Percentiles rank a stretch among this genome's conserved stretches.
Conservation (phyloP, 2,797 vertebrate genomes). For the Sternotherus odoratus region DNA sequence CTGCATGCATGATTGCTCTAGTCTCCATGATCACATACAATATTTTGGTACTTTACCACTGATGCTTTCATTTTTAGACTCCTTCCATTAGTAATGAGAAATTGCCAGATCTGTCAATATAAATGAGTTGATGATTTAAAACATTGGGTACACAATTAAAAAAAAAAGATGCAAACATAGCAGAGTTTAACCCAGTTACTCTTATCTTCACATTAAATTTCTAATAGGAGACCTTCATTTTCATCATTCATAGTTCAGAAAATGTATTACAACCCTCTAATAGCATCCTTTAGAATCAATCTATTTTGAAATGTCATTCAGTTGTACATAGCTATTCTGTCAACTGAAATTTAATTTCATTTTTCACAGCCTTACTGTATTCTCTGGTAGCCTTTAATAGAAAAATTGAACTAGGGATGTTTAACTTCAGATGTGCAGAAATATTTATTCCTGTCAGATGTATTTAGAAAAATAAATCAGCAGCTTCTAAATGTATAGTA, state of each 20-base stretch:
- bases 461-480: neutral
- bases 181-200: neutral
- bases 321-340: neutral
- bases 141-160: neutral
- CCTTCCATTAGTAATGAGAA: neutral
- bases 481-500: neutral
- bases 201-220: constrained; percentile 23
- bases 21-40: neutral
- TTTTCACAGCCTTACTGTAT: neutral
- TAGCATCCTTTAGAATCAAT: neutral
- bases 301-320: neutral
- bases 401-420: neutral
- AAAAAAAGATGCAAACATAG: neutral
- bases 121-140: neutral
- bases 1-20: neutral
- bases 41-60: constrained; percentile 23
- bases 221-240: neutral
- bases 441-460: neutral
- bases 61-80: neutral
- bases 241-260: neutral
- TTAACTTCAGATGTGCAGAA: neutral
- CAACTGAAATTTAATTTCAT: constrained; percentile 22
- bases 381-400: neutral
- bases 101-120: neutral
- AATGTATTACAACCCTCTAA: neutral